Conservation (phyloP, 2,888 invertebrate species). For the Timema cristinae region DNA sequence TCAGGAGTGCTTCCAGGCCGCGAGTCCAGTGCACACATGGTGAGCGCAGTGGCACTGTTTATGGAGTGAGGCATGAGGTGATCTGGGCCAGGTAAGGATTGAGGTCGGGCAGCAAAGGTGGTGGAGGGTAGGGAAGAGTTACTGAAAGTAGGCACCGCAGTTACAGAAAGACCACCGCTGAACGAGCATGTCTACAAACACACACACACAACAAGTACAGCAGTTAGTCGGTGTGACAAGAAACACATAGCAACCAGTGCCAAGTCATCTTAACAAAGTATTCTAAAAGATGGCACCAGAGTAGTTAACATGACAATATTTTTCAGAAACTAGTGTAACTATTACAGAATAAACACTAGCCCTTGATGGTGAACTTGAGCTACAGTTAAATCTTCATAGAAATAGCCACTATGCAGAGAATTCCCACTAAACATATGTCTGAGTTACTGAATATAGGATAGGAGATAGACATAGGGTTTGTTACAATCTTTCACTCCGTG, state of each 20-base stretch:
- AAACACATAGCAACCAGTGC: conserved; percentile 9
- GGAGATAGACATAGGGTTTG: too few species aligned
- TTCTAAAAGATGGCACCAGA: too few species aligned
- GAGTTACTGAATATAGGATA: too few species aligned
- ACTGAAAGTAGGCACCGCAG: conserved; percentile 36
- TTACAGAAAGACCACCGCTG: conserved; percentile 36
- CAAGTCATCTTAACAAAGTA: neutral
- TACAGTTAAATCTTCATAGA: too few species aligned
- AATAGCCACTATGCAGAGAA: too few species aligned
- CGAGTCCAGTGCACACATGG: conserved; percentile 15
- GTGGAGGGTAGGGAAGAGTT: conserved; percentile 38
- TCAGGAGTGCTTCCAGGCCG: conserved; percentile 36
- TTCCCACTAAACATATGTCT: too few species aligned
- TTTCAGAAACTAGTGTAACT: too few species aligned
- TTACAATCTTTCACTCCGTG: too few species aligned
- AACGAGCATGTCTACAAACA: conserved; percentile 39
- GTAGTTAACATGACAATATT: too few species aligned
- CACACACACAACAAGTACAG: conserved; percentile 11
- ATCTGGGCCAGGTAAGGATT: conserved; percentile 55
- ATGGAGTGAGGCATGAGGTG: conserved; percentile 41
- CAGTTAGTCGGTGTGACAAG: neutral
- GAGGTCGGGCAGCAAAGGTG: conserved; percentile 50
- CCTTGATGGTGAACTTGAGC: too few species aligned
- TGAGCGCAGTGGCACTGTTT: conserved; percentile 23
- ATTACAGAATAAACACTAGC: too few species aligned